Conservation (phyloP, 2,888 invertebrate genomes). For the Aphelenchoides bicaudatus region DNA sequence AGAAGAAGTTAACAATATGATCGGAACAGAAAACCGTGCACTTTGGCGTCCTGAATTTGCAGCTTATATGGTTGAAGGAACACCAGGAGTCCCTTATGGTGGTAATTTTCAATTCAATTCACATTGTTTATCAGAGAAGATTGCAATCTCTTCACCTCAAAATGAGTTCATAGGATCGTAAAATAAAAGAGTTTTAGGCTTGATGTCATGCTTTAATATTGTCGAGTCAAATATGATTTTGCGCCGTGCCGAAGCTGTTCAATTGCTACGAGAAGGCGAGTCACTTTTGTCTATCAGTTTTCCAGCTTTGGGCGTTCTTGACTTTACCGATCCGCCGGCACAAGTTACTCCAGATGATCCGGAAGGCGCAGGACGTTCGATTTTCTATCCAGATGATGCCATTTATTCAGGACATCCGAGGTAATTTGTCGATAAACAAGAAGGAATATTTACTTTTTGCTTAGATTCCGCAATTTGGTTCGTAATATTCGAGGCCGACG, state of each 20-base stretch:
- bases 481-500: slow-evolving; percentile 84
- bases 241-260: slow-evolving; percentile 69
- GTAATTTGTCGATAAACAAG: slow-evolving; percentile 63
- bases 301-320: slow-evolving; percentile 82
- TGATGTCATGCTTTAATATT: slow-evolving; percentile 91
- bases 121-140: slow-evolving; percentile 11
- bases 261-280: slow-evolving; percentile 68
- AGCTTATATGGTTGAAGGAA: slow-evolving; percentile 95
- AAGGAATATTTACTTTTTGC: slow-evolving; percentile 22
- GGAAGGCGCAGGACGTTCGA: slow-evolving; percentile 73
- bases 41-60: slow-evolving; percentile 97
- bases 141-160: slow-evolving; percentile 4
- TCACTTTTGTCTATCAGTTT: slow-evolving; percentile 83
- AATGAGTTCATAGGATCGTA: slow-evolving; percentile 10
- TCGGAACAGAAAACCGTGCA: slow-evolving; percentile 54
- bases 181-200: slow-evolving; percentile 35
- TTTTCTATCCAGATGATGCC: slow-evolving; percentile 88
- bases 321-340: slow-evolving; percentile 77
- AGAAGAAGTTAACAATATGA: slow-evolving; percentile 55
- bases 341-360: slow-evolving; percentile 71
- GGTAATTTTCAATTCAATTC: slow-evolving; percentile 63
- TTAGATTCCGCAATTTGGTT: slow-evolving; percentile 74
- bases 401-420: slow-evolving; percentile 88
- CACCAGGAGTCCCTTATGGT: slow-evolving; percentile 72
- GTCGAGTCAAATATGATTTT: slow-evolving; percentile 96